Conservation (phyloP, 53 echinoderm and acorn worm species). For the Zoroaster sp. region DNA sequence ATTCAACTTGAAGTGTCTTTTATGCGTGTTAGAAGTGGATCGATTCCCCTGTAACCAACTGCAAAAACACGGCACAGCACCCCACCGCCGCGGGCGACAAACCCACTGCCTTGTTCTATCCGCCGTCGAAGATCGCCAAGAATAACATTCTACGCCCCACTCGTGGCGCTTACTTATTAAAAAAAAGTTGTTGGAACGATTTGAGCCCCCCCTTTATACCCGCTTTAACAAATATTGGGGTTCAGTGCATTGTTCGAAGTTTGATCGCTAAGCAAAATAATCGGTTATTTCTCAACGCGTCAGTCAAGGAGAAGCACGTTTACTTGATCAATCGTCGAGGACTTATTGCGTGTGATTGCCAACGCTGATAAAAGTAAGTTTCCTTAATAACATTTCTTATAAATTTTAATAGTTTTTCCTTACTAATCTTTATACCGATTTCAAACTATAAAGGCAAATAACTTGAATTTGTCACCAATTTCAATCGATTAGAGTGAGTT, state of each 20-base stretch:
- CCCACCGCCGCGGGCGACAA: conserved; percentile 23
- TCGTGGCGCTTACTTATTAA: not conserved
- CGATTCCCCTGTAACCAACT: conserved; percentile 21
- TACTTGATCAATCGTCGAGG: too few species aligned
- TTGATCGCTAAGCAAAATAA: not conserved
- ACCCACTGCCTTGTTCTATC: not conserved
- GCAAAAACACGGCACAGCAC: conserved; percentile 23
- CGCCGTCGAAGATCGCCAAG: not conserved
- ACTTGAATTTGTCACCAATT: too few species aligned
- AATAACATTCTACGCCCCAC: conserved; percentile 4
- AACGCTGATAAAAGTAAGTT: too few species aligned
- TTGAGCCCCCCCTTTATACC: not conserved
- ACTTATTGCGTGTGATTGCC: too few species aligned
- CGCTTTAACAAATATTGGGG: not conserved
- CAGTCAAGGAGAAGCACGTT: not conserved
- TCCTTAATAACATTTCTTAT: too few species aligned
- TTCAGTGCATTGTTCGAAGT: not conserved
- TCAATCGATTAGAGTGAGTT: too few species aligned
- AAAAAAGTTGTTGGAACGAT: not conserved
- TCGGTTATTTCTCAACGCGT: not conserved
- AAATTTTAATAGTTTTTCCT: too few species aligned
- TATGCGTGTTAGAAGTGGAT: not conserved
- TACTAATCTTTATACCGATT: too few species aligned
- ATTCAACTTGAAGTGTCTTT: not conserved
- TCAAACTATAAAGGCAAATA: too few species aligned